Conservation (phyloP, 2,888 invertebrate species). For the Hydraecia micacea region DNA sequence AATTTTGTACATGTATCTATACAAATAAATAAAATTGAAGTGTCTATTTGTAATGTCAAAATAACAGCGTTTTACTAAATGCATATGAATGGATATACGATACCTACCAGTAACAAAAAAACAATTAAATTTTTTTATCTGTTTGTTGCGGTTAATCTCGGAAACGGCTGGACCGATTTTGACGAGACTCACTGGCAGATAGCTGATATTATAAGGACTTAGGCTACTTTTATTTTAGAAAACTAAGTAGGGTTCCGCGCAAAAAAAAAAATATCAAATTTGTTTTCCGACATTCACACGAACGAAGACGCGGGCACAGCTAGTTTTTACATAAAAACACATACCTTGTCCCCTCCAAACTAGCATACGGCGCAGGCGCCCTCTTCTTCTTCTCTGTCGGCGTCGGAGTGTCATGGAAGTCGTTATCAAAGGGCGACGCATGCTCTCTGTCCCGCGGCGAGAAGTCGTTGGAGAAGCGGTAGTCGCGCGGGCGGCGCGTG, state of each 20-base stretch:
- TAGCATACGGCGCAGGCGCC: conserved; percentile 77
- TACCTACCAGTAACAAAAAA: no score
- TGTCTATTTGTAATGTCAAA: no score
- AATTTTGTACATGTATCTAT: no score
- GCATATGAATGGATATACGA: no score
- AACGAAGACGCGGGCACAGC: no score
- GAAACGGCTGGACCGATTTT: background rate
- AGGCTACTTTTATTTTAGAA: background rate
- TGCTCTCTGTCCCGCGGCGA: conserved; percentile 88
- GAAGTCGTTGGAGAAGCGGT: conserved; percentile 91
- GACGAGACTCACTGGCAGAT: background rate
- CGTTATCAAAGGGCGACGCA: conserved; percentile 91
- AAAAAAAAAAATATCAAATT: background rate
- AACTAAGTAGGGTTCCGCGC: background rate
- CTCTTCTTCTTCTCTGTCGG: conserved; percentile 78
- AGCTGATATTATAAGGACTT: background rate
- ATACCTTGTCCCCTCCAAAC: conserved; percentile 84
- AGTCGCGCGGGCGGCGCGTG: conserved; percentile 76
- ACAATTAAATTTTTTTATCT: no score
- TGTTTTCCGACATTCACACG: background rate
- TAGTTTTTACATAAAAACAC: background rate
- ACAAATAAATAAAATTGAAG: no score
- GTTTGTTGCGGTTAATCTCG: background rate
- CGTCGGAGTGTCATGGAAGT: conserved; percentile 88
- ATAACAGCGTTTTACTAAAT: no score